Evolutionary conservation across 1,140 invertebrate genomes (phyloP).

Genomic region (Rhopalosiphum padi): DNA sequence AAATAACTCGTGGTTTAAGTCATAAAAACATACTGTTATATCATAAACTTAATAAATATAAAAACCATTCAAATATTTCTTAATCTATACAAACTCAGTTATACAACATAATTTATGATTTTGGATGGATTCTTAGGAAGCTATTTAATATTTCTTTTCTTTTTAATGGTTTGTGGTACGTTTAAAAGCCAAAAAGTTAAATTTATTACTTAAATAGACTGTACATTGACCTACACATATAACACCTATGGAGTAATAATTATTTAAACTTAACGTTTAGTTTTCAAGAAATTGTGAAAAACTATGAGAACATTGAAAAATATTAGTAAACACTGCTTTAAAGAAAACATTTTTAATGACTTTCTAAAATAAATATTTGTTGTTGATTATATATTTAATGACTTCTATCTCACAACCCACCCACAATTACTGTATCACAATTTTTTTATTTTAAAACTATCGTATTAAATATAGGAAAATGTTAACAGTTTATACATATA

Average conservation of each 20-base stretch:
- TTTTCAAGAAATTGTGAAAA: not conserved
- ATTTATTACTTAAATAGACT: not conserved
- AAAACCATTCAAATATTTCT: not conserved
- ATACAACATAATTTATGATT: not conserved
- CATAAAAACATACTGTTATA: not conserved
- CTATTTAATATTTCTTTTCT: not conserved
- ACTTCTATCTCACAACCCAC: not conserved
- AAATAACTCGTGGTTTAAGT: not conserved
- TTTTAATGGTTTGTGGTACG: not conserved
- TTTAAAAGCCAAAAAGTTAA: not conserved
- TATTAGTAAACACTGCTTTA: not conserved
- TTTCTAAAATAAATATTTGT: too few relatives aligned
- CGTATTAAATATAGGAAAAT: too few relatives aligned
- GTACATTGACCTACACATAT: not conserved
- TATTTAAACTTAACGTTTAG: not conserved
- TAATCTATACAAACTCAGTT: not conserved
- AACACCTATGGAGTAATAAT: not conserved
- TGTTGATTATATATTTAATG: not conserved
- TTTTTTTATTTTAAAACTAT: not conserved
- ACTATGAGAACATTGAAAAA: not conserved
- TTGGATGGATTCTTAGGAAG: not conserved
- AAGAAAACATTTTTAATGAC: not conserved
- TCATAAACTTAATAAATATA: not conserved
- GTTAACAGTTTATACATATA: too few relatives aligned
- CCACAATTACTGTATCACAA: not conserved